Evolutionary conservation across 2,797 vertebrate genomes (phyloP).

Genomic region (Spinibarbus caldwelli): DNA sequence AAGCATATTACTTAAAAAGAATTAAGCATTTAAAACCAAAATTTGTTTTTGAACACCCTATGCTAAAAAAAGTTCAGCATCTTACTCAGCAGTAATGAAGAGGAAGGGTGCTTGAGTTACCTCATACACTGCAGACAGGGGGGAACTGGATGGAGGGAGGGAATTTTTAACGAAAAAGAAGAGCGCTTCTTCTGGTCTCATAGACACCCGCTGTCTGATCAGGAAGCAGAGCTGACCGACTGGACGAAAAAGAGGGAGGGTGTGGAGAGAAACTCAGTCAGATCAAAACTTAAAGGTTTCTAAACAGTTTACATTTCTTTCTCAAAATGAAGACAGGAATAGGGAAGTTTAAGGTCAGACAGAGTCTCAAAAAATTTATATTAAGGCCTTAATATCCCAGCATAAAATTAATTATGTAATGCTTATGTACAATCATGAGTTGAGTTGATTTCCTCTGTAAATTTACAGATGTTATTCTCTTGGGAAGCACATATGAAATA

Average conservation of each 20-base stretch:
- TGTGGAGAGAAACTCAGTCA: background rate
- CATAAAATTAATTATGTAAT: background rate
- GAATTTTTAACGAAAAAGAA: constrained; percentile 99
- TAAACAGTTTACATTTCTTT: constrained; percentile 7
- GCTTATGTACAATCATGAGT: background rate
- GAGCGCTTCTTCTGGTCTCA: constrained; percentile 95
- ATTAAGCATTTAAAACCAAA: no score
- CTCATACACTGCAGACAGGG: constrained; percentile 95
- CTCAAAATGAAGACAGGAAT: background rate
- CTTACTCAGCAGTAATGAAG: background rate
- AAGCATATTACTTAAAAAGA: no score
- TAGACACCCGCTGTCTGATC: constrained; percentile 94
- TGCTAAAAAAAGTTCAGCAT: background rate
- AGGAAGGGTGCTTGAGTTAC: constrained; percentile 68
- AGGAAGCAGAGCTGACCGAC: constrained; percentile 98
- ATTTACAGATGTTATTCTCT: background rate
- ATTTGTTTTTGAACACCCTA: background rate
- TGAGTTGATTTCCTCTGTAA: background rate
- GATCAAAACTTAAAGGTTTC: background rate
- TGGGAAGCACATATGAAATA: background rate
- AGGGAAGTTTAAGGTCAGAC: background rate
- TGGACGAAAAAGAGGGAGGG: constrained; percentile 62
- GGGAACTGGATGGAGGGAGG: constrained; percentile 94
- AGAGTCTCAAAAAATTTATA: background rate
- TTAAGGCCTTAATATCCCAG: background rate